Evolutionary conservation across 2,113 vertebrate genomes (phyloP), one percentile per base, ranked within the genome.

Genomic region (Atrichornis clamosus): DNA sequence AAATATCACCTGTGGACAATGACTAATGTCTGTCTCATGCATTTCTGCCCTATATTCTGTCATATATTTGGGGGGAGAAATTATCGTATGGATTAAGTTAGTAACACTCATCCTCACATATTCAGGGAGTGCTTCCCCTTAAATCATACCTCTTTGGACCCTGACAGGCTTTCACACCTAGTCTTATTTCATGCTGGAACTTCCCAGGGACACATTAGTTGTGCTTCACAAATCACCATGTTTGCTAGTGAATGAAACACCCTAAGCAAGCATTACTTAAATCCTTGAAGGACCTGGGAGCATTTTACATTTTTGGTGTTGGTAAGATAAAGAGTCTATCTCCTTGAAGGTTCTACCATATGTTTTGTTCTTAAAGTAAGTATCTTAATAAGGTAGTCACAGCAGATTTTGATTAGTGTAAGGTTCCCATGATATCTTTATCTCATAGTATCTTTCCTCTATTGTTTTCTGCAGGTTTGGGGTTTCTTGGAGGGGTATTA

Each of bases 81-180:
- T 84, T 94, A 95, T 97, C 98, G 98, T 98, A 98, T 98, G 98
- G 98, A 98, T 98, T 98, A 98, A 97, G 98, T 99, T 98, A 98
- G 98, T 98, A 98, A 98, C 98, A 98, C 97, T 96, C 97, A 97
- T 97, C 94, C 97, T 97, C 96, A 96, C 80, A 59, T 96, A 97
- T 98, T 97, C 95, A 97, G 96, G 94, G 97, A 93, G 56, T 91
- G 85, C 92, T 97, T 96, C 84, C 93, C 75, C 90, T 96, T 98
- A 98, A 98, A 98, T 98, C 98, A 97, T 97, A 95, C 90, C 93
- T 93, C 93, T 96, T 93, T 95, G 95, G 97, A 98, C 94, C 69
- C 89, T 98, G 98, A 97, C 98, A 98, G 93, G 90, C 97, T 97
- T 98, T 98, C 97, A 96, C 97, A 98, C 98, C 97, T 98, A 96